Conservation (phyloP, 1,140 invertebrate genomes). For the Dinoponera quadriceps region DNA sequence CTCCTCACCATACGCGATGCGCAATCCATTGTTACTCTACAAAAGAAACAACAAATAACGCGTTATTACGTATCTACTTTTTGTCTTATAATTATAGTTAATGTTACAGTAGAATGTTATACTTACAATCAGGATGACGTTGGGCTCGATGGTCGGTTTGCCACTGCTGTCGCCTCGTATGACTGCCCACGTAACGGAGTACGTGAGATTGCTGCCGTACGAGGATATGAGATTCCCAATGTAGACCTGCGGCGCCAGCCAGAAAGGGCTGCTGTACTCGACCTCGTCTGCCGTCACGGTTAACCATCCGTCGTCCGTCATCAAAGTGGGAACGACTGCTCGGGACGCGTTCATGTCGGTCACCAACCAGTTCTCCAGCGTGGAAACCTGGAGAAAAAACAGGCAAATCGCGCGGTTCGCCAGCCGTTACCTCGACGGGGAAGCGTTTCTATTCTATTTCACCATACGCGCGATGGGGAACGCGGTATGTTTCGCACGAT, state of each 20-base stretch:
- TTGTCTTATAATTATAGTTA: background rate
- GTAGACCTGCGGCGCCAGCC: conserved; percentile 93
- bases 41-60: conserved; percentile 2
- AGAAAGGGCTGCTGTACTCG: conserved; percentile 93
- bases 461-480: background rate
- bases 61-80: conserved; percentile 11
- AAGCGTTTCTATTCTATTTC: background rate
- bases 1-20: conserved; percentile 90
- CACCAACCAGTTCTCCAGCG: conserved; percentile 88
- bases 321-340: conserved; percentile 84
- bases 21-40: conserved; percentile 89
- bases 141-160: conserved; percentile 92
- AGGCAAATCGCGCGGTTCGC: background rate
- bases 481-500: background rate
- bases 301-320: conserved; percentile 86
- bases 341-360: conserved; percentile 87
- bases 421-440: conserved; percentile 1
- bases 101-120: conserved; percentile 3
- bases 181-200: conserved; percentile 93
- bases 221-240: conserved; percentile 91
- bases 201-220: conserved; percentile 94
- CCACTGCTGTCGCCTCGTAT: conserved; percentile 95
- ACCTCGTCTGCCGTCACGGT: conserved; percentile 89
- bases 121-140: conserved; percentile 93
- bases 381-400: conserved; percentile 86